A percentile compares a stretch with the other conserved stretches of the same genome.
Conservation (phyloP, 1,140 invertebrate genomes). For the Drosophila orosa region DNA sequence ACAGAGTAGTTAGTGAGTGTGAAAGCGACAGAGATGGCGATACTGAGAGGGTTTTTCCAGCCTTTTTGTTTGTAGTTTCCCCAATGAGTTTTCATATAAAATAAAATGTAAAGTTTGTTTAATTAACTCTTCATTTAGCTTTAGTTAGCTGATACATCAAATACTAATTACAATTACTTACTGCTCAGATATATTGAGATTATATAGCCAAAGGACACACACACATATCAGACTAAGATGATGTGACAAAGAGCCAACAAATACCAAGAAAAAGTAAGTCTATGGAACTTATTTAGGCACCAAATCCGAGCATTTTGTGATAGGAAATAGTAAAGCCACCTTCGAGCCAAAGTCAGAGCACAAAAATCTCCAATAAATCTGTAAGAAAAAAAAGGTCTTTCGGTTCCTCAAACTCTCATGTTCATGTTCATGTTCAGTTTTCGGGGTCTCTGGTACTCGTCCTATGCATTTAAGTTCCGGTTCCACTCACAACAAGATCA, state of each 20-base stretch:
- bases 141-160: not conserved
- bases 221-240: slow-evolving; percentile 30
- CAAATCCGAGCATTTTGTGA: slow-evolving; percentile 17
- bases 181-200: slow-evolving; percentile 35
- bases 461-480: slow-evolving; percentile 28
- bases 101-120: not conserved
- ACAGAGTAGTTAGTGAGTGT: slow-evolving; percentile 22
- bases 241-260: slow-evolving; percentile 20
- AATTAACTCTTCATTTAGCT: not conserved
- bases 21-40: slow-evolving; percentile 20
- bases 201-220: slow-evolving; percentile 23
- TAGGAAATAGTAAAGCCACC: slow-evolving; percentile 10
- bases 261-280: not conserved
- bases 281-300: not conserved
- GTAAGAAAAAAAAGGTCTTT: slow-evolving; percentile 10
- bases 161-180: slow-evolving; percentile 14
- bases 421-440: not conserved
- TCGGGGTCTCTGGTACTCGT: not conserved
- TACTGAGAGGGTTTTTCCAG: not conserved
- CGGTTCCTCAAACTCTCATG: slow-evolving; percentile 7
- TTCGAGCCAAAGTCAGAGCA: slow-evolving; percentile 18
- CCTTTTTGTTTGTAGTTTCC: not conserved
- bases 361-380: slow-evolving; percentile 11
- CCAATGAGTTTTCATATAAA: too few species aligned
- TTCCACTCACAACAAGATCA: slow-evolving; percentile 24